Conservation (phyloP, 2,888 invertebrate genomes). For the Ptilodon capucinus region DNA sequence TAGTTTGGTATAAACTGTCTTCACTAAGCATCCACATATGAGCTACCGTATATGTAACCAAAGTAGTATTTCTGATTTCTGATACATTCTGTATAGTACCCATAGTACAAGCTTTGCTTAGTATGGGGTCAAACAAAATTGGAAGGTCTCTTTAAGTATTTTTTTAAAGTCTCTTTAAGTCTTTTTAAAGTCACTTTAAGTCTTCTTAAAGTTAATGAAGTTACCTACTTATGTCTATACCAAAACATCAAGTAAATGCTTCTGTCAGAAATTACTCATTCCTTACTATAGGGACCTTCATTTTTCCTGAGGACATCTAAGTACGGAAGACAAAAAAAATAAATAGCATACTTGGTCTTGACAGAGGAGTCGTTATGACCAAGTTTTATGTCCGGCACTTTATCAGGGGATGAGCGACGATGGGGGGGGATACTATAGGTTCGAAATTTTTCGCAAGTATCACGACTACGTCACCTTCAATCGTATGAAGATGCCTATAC, state of each 20-base stretch:
- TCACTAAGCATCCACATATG: too few relatives aligned
- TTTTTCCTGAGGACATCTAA: slow-evolving; percentile 42
- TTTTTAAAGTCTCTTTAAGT: too few relatives aligned
- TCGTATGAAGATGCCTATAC: too few relatives aligned
- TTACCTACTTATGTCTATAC: too few relatives aligned
- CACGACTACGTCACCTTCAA: neutral
- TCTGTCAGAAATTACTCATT: slow-evolving; percentile 45
- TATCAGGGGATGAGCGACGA: slow-evolving; percentile 59
- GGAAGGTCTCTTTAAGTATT: too few relatives aligned
- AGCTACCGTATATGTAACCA: too few relatives aligned
- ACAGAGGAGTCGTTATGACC: slow-evolving; percentile 67
- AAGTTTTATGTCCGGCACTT: slow-evolving; percentile 65
- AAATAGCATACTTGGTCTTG: slow-evolving; percentile 66
- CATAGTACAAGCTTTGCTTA: too few relatives aligned
- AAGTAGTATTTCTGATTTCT: too few relatives aligned
- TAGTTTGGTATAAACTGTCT: too few relatives aligned
- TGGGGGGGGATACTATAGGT: slow-evolving; percentile 22
- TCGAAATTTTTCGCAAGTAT: slow-evolving; percentile 20
- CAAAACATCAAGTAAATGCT: slow-evolving; percentile 3
- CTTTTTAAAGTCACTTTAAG: too few relatives aligned
- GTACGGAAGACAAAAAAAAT: slow-evolving; percentile 43
- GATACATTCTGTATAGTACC: too few relatives aligned
- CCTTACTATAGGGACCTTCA: slow-evolving; percentile 46
- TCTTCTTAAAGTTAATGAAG: neutral
- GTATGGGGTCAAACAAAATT: too few relatives aligned